Evolutionary conservation across 2,113 vertebrate species (phyloP).

Genomic region (Triplophysa siluroides): DNA sequence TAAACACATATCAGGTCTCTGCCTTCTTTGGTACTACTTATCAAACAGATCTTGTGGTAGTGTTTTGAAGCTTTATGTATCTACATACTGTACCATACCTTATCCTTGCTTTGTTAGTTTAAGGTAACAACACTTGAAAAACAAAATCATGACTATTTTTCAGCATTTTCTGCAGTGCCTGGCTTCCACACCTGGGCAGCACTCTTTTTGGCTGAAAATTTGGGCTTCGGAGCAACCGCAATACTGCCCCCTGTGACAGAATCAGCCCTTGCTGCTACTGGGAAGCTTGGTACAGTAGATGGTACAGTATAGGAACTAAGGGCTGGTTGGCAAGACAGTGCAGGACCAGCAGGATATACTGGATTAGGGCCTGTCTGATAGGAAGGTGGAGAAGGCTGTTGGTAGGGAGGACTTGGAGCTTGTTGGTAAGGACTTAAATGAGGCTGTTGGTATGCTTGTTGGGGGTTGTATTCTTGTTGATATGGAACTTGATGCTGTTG

Average conservation of each 20-base stretch:
- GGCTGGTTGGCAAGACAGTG: slow-evolving; percentile 67
- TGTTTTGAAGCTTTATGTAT: slow-evolving; percentile 24
- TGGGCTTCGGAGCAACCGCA: slow-evolving; percentile 87
- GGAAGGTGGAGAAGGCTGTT: slow-evolving; percentile 55
- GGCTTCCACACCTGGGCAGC: slow-evolving; percentile 97
- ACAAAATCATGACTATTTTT: slow-evolving; percentile 73
- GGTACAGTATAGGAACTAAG: slow-evolving; percentile 67
- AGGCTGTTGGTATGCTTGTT: slow-evolving; percentile 65
- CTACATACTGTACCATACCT: not conserved
- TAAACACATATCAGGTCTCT: not conserved
- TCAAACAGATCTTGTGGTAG: not conserved
- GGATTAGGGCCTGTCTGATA: slow-evolving; percentile 59
- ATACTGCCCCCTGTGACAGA: slow-evolving; percentile 67
- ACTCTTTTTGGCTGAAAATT: slow-evolving; percentile 93
- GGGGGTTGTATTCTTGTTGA: slow-evolving; percentile 64
- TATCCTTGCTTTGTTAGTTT: not conserved
- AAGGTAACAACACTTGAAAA: not conserved
- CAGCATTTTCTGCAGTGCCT: slow-evolving; percentile 63
- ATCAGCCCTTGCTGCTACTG: slow-evolving; percentile 81
- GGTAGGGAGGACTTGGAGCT: slow-evolving; percentile 63
- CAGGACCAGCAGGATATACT: slow-evolving; percentile 59
- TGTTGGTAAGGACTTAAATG: slow-evolving; percentile 57
- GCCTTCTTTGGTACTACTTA: not conserved
- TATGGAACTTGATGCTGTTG: slow-evolving; percentile 47
- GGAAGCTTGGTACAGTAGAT: slow-evolving; percentile 66